A percentile compares a stretch with the other conserved stretches of the same genome.
Evolutionary conservation across 2,797 vertebrate species (phyloP).

Genomic region (Lindbergichthys nudifrons): DNA sequence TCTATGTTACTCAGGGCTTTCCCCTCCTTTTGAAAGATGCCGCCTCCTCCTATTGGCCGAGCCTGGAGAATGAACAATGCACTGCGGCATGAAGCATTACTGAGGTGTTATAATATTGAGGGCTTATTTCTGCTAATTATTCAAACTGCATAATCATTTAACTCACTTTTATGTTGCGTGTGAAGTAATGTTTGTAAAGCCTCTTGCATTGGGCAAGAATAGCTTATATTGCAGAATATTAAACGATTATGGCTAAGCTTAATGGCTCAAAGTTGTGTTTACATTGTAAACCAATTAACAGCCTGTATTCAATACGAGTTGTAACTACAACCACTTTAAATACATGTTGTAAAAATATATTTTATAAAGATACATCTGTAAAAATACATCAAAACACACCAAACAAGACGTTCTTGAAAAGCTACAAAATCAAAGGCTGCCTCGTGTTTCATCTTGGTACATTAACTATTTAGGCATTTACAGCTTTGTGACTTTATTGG

Average conservation of each 20-base stretch:
- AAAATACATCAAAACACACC: slow-evolving; percentile 40
- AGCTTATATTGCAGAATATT: slow-evolving; percentile 44
- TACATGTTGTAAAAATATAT: slow-evolving; percentile 16
- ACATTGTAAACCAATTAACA: slow-evolving; percentile 39
- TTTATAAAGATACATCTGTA: slow-evolving; percentile 31
- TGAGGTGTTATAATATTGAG: slow-evolving; percentile 27
- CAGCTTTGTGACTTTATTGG: slow-evolving; percentile 72
- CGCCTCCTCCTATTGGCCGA: slow-evolving; percentile 56
- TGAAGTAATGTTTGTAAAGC: slow-evolving; percentile 42
- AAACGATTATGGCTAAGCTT: slow-evolving; percentile 55
- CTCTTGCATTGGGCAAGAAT: slow-evolving; percentile 22
- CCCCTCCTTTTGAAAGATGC: slow-evolving; percentile 69
- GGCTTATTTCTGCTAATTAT: slow-evolving; percentile 29
- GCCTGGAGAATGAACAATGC: slow-evolving; percentile 39
- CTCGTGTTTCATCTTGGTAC: slow-evolving; percentile 66
- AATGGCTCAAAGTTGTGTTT: slow-evolving; percentile 57
- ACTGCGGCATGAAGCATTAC: slow-evolving; percentile 21
- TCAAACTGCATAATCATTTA: slow-evolving; percentile 31
- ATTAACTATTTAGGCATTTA: slow-evolving; percentile 73
- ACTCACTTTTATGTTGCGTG: slow-evolving; percentile 32
- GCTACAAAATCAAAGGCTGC: slow-evolving; percentile 55
- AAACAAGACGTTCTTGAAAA: slow-evolving; percentile 21
- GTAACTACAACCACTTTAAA: slow-evolving; percentile 19
- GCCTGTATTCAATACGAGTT: slow-evolving; percentile 17
- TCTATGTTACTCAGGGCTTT: slow-evolving; percentile 53